Conservation (phyloP, 2,797 vertebrate genomes). For the Lagorchestes hirsutus region DNA sequence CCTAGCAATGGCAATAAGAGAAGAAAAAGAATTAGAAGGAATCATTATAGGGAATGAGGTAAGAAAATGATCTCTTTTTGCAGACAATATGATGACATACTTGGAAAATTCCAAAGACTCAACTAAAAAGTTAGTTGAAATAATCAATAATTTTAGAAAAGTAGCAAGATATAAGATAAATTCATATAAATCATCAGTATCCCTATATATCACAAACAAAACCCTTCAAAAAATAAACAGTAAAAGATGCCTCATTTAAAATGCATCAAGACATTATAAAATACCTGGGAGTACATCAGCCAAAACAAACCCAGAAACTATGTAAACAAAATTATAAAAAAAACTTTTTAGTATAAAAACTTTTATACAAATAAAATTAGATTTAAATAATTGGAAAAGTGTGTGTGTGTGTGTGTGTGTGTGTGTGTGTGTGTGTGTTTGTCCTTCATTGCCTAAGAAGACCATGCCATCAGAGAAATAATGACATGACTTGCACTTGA, state of each 20-base stretch:
- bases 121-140: neutral
- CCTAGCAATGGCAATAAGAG: neutral
- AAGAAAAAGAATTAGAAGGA: neutral
- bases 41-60: neutral
- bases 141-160: neutral
- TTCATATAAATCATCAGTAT: neutral
- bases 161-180: neutral
- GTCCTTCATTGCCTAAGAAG: too few relatives aligned
- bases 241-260: neutral
- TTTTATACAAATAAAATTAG: too few relatives aligned
- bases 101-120: neutral
- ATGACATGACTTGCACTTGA: too few relatives aligned
- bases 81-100: neutral
- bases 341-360: too few relatives aligned
- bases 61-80: neutral
- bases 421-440: too few relatives aligned
- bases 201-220: neutral
- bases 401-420: too few relatives aligned
- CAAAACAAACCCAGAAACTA: too few relatives aligned
- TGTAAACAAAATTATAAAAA: too few relatives aligned
- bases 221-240: neutral
- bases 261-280: neutral
- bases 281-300: too few relatives aligned
- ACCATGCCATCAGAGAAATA: too few relatives aligned
- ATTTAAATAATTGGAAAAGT: too few relatives aligned